Percentiles rank a stretch among this genome's conserved stretches.
phyloP scores from a whole-genome alignment of 1,140 invertebrate species.

The Dinoponera quadriceps region DNA sequence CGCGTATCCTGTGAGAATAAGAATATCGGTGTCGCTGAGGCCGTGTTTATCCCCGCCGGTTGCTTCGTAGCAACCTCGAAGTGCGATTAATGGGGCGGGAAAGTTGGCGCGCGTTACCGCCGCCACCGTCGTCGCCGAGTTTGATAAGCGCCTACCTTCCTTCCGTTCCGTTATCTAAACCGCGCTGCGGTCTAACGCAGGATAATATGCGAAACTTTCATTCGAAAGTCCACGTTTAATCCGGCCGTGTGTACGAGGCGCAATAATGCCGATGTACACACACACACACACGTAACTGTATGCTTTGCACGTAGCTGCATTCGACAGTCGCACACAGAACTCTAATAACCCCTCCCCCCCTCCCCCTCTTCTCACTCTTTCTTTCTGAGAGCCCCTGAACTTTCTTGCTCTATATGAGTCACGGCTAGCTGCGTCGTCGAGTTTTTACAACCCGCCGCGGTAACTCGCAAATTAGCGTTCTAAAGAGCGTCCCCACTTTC shows the following conservation, averaged over 20 bases:
- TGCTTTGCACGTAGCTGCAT: not conserved
- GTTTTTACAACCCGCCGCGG: slow-evolving; percentile 30
- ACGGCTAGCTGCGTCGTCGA: not conserved
- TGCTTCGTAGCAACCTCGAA: not conserved
- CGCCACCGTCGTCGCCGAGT: not conserved
- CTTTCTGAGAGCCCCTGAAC: not conserved
- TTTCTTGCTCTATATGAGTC: slow-evolving; percentile 24
- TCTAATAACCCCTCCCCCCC: too few relatives aligned
- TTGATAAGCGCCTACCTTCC: slow-evolving; percentile 63
- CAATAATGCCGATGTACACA: slow-evolving; percentile 52
- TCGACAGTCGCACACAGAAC: not conserved
- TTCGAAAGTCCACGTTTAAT: slow-evolving; percentile 63
- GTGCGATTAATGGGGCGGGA: slow-evolving; percentile 36
- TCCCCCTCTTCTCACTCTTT: too few relatives aligned
- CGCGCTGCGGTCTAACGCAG: slow-evolving; percentile 51
- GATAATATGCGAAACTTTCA: slow-evolving; percentile 70
- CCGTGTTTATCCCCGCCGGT: slow-evolving; percentile 23
- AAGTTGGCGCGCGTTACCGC: slow-evolving; percentile 32
- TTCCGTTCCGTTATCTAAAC: slow-evolving; percentile 66
- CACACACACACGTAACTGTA: slow-evolving; percentile 1
- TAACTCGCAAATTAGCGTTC: slow-evolving; percentile 36
- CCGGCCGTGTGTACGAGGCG: slow-evolving; percentile 37
- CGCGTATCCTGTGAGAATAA: slow-evolving; percentile 22
- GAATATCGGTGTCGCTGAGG: slow-evolving; percentile 33
- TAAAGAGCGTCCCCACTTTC: not conserved